A percentile compares a stretch with the other conserved stretches of the same genome.
These are phyloP conservation scores for Nyctibius grandis DNA, from an alignment of 2,797 vertebrate species.

Conservation along the genomic window DNA sequence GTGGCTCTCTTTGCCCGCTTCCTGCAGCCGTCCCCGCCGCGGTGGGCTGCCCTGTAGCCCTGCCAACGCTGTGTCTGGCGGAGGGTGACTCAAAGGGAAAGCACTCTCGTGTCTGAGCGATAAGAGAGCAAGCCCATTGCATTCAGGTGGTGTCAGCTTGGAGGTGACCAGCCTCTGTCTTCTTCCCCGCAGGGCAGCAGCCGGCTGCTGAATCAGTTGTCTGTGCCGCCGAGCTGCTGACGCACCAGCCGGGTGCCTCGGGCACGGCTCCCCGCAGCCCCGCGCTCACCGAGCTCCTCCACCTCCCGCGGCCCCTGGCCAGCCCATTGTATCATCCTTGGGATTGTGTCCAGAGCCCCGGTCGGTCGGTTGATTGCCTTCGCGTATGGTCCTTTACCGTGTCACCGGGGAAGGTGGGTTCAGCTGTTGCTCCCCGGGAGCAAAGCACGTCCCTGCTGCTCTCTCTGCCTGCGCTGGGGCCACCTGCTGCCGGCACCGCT, in stretches of 20 bases:
- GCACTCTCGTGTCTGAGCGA: slow-evolving; percentile 56
- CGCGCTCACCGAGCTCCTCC: neutral
- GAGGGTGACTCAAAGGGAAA: slow-evolving; percentile 72
- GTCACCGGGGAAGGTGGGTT: neutral
- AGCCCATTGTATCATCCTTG: neutral
- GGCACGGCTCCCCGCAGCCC: neutral
- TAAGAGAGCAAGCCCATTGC: slow-evolving; percentile 51
- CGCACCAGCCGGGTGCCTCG: neutral
- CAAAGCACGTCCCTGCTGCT: neutral
- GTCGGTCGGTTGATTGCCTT: neutral
- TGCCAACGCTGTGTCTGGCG: slow-evolving; percentile 67
- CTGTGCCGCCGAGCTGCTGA: slow-evolving; percentile 72
- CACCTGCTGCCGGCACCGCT: neutral
- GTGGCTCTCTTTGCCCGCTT: slow-evolving; percentile 62
- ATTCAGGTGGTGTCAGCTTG: slow-evolving; percentile 72
- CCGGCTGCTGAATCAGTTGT: slow-evolving; percentile 57
- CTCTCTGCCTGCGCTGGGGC: neutral
- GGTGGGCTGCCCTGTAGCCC: slow-evolving; percentile 39
- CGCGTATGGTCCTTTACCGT: neutral
- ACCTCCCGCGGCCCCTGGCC: neutral
- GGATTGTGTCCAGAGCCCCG: neutral
- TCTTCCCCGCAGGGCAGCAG: slow-evolving; percentile 69
- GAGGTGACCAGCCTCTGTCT: slow-evolving; percentile 52
- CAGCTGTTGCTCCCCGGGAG: neutral
- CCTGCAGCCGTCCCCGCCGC: slow-evolving; percentile 51